Base-by-base conservation (phyloP, 2,113 vertebrate species). In the Enhydra lutris region DNA sequence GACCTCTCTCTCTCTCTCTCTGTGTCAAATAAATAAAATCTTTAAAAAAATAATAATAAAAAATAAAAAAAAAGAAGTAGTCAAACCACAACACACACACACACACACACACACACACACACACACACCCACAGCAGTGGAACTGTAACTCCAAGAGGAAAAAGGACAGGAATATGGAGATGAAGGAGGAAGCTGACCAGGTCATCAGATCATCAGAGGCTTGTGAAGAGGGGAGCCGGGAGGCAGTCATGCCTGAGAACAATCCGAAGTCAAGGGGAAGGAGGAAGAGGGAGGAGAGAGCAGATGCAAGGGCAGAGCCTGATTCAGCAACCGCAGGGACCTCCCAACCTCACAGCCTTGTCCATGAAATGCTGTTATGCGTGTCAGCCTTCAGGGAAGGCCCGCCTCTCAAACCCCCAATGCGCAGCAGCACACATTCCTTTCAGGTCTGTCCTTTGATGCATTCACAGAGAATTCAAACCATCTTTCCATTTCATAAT, bases 401-500 rank as follows among this genome's bases (percentile, higher is more conserved):
- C 47, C 18, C 2, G 6, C 74, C 76, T 57, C 88, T 24, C 7
- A 0, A 11, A 6, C 57, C 45, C 18, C 21, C 47, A 8, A 14
- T 85, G 84, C 91, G 87, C 74, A 6, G 55, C 36, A 18, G 80
- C 80, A 61, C 73, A 23, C 83, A 96, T 61, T 91, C 89, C 65
- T 94, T 97, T 94, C 82, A 88, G 90, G 83, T 74, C 87, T 96
- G 67, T 6, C 26, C 96, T 94, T 95, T 90, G 97, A 96, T 95
- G 95, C 95, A 55, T 74, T 95, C 81, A 47, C 63, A 83, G 94
- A 79, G 88, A 98, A 97, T 97, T 93, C 93, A 97, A 96, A 97
- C 94, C 98, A 93, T 80, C 96, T 95, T 97, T 95, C 85, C 78
- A 55, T 89, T 78, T 79, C 91, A 86, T 86, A 34, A 82, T 96